A percentile compares a stretch with the other conserved stretches of the same genome.
Conservation (phyloP, 2,888 invertebrate species). For the Listrodromus nycthemerus region DNA sequence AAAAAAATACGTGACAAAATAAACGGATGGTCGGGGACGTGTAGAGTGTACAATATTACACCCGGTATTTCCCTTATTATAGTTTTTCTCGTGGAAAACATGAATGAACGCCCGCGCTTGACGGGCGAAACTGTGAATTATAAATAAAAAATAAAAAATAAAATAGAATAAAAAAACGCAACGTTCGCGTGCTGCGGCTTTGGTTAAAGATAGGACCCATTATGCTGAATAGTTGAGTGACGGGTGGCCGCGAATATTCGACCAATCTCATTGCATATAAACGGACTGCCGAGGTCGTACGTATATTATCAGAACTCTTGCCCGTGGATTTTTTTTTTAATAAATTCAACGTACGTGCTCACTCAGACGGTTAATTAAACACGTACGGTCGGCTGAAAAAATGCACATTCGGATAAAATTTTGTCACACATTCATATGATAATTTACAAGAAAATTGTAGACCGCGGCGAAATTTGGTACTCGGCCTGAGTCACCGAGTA, state of each 20-base stretch:
- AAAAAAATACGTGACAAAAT: neutral
- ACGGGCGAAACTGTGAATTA: conserved; percentile 19
- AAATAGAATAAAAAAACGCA: neutral
- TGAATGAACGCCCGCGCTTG: conserved; percentile 38
- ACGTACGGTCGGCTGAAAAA: neutral
- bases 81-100: conserved; percentile 47
- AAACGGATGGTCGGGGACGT: conserved; percentile 14
- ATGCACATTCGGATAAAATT: neutral
- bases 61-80: conserved; percentile 49
- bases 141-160: conserved; percentile 34
- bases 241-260: conserved; percentile 5
- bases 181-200: conserved; percentile 29
- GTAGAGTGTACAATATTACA: conserved; percentile 34
- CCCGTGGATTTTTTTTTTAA: neutral
- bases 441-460: neutral
- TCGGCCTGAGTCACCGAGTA: too few species aligned
- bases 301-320: conserved; percentile 7
- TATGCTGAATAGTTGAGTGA: conserved; percentile 47
- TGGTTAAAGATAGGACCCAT: conserved; percentile 52
- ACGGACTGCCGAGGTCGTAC: neutral
- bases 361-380: conserved; percentile 5
- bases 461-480: neutral
- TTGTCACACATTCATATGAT: neutral
- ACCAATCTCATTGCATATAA: conserved; percentile 30
- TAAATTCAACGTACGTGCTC: conserved; percentile 25